Base-by-base conservation (phyloP, 2,888 invertebrate species). In the Diploptera punctata region DNA sequence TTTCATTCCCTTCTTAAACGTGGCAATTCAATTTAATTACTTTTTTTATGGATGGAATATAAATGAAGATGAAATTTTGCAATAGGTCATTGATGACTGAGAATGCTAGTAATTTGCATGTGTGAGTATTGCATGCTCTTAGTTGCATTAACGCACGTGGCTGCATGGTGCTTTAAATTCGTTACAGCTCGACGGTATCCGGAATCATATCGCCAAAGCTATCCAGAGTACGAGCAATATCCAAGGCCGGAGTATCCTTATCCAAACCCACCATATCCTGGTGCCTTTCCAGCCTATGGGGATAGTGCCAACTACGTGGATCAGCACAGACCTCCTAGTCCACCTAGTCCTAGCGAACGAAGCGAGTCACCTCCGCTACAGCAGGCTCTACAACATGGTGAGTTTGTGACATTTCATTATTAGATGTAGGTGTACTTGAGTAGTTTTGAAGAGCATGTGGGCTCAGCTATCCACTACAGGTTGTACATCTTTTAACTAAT, bases 141-240 rank as follows among this genome's bases (percentile, higher is more conserved):
- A 57, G 57, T 57, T 29, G 31, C 13, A 29, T 57, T 57, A 29
- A 4, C 13, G n/a, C 29, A 65, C 29, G 26, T 29, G 9, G 65
- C 65, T 65, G 47, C 65, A 65, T 26, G 33, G 49, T 54, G 54
- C 67, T 54, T 68, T 68, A 19, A 52, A 68, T 68, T 33, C 10
- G 61, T 38, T 71, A 3, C 73, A 79, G 78, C 77, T 31, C 76
- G 78, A 54, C 79, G 78, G 71, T 79, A 78, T 73, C 78, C 71
- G 76, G 83, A 83, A 70, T 80, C 83, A 74, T 84, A 84, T 77
- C 84, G 84, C 77, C 82, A 84, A 38, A 86, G 85, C 77, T 88
- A 87, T 78, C 86, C 86, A 78, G 87, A 87, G 77, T 88, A 87
- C 79, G 87, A 87, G 77, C 87, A 86, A 77, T 88, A 87, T 79